These are phyloP conservation scores for Argyresthia albistria DNA, from an alignment of 2,888 invertebrate genomes.

Conservation along the genomic window DNA sequence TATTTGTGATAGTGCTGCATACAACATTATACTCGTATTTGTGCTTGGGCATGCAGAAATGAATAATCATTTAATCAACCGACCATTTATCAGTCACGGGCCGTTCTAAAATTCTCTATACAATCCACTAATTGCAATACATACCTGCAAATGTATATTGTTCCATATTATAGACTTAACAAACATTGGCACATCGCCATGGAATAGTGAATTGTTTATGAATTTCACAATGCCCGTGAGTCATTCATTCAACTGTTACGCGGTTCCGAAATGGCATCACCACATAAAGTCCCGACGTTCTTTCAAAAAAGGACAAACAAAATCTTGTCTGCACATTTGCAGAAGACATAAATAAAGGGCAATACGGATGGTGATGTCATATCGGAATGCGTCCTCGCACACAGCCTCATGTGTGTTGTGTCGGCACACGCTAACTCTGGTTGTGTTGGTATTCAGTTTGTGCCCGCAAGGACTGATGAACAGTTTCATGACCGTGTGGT, in stretches of 20 bases:
- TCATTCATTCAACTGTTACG: slow-evolving; percentile 36
- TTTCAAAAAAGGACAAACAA: not conserved
- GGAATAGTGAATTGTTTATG: not conserved
- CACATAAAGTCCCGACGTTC: not conserved
- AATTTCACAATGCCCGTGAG: slow-evolving; percentile 38
- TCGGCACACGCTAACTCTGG: slow-evolving; percentile 45
- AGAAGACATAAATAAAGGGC: not conserved
- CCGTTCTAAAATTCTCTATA: slow-evolving; percentile 13
- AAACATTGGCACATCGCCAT: not conserved
- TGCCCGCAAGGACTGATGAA: slow-evolving; percentile 90
- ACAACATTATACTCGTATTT: slow-evolving; percentile 28
- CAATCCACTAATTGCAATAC: not conserved
- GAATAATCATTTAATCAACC: slow-evolving; percentile 28
- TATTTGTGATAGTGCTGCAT: slow-evolving; percentile 28
- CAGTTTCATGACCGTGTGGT: slow-evolving; percentile 91
- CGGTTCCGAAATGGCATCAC: not conserved
- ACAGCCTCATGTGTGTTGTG: slow-evolving; percentile 33
- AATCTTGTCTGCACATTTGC: too few species aligned
- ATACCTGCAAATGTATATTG: not conserved
- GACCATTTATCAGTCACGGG: slow-evolving; percentile 36
- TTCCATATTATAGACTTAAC: too few species aligned
- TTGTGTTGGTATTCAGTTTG: slow-evolving; percentile 81
- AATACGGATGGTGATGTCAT: not conserved
- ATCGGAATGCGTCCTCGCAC: slow-evolving; percentile 7
- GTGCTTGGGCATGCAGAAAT: slow-evolving; percentile 73